Conservation (phyloP, 2,113 vertebrate species). For the Uria lomvia region DNA sequence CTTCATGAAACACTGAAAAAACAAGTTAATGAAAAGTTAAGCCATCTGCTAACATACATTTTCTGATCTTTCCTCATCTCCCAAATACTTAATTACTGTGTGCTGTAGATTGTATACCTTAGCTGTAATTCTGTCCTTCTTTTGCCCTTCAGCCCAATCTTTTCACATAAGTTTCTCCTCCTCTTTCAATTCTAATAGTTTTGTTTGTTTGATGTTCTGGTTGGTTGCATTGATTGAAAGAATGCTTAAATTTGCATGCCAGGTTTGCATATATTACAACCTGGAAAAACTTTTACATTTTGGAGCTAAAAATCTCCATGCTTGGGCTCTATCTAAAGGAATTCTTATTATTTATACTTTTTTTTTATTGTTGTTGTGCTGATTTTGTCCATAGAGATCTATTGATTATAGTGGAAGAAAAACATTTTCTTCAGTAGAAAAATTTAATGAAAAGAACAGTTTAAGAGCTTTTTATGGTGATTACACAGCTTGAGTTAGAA, state of each 20-base stretch:
- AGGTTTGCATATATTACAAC: neutral
- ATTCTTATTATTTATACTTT: neutral
- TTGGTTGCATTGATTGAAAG: neutral
- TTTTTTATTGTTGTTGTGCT: neutral
- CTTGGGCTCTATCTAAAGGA: neutral
- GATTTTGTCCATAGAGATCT: neutral
- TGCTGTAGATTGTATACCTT: neutral
- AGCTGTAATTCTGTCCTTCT: neutral
- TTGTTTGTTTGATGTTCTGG: neutral
- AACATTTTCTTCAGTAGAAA: neutral
- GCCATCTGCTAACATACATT: neutral
- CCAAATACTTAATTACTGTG: neutral
- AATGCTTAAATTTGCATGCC: neutral
- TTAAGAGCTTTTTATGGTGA: neutral
- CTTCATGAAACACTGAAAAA: neutral
- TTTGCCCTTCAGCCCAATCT: neutral
- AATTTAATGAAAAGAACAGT: neutral
- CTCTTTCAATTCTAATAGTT: neutral
- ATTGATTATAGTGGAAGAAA: neutral
- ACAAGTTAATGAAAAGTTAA: neutral
- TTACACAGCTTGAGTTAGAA: neutral
- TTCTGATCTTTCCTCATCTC: neutral
- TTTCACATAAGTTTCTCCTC: neutral
- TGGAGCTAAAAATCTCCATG: neutral
- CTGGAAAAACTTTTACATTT: neutral